Evolutionary conservation across 2,797 vertebrate species (phyloP).

Genomic region (Dryobates pubescens): DNA sequence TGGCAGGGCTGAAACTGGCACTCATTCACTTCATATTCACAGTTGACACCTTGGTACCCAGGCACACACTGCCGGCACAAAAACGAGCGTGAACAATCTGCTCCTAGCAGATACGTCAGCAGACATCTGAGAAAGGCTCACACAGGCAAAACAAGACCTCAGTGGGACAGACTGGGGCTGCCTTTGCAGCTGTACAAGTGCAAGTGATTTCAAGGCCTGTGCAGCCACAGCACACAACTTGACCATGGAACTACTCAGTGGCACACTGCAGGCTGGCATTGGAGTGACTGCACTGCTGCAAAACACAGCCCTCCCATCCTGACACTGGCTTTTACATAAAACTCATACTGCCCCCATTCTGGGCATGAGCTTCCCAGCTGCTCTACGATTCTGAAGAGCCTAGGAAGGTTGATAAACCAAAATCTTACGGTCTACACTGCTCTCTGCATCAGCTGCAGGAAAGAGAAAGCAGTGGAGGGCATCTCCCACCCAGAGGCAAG

Average conservation of each 20-base stretch:
- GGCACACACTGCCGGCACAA: constrained; percentile 83
- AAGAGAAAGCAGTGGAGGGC: neutral
- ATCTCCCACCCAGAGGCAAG: neutral
- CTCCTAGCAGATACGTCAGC: neutral
- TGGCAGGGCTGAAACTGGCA: constrained; percentile 91
- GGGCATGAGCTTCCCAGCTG: neutral
- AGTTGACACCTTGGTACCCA: constrained; percentile 94
- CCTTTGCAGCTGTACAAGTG: neutral
- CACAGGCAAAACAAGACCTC: neutral
- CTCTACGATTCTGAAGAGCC: neutral
- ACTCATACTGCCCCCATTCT: neutral
- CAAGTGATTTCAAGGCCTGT: neutral
- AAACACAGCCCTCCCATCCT: neutral
- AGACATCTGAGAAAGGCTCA: neutral
- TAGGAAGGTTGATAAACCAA: neutral
- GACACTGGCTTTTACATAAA: neutral
- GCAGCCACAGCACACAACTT: neutral
- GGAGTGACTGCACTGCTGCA: neutral
- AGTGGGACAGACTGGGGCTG: neutral
- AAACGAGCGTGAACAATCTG: neutral
- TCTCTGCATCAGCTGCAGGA: neutral
- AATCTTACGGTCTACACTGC: neutral
- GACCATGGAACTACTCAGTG: neutral
- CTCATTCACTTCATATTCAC: constrained; percentile 92
- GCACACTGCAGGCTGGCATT: neutral